Evolutionary conservation across 2,888 invertebrate species (phyloP).

Genomic region (Dione vanillae): DNA sequence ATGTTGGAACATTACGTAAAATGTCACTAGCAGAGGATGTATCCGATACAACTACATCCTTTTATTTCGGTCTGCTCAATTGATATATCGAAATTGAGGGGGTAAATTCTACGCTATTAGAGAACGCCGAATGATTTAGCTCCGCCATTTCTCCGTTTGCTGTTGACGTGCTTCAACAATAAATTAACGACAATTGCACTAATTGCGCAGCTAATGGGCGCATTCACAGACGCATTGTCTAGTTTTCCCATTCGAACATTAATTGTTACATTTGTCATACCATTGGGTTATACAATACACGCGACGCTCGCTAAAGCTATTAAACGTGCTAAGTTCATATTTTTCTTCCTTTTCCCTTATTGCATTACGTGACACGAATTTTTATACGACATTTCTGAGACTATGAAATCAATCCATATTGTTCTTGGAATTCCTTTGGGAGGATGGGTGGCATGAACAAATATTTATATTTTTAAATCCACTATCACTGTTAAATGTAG

Average conservation of each 20-base stretch:
- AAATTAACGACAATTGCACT: conserved; percentile 82
- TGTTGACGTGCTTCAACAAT: conserved; percentile 66
- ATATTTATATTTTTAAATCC: conserved; percentile 57
- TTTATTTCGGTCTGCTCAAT: conserved; percentile 20
- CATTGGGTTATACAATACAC: conserved; percentile 16
- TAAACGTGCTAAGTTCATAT: conserved; percentile 41
- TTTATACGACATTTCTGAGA: conserved; percentile 45
- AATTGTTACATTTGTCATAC: conserved; percentile 61
- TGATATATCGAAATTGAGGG: conserved; percentile 31
- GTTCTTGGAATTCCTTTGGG: conserved; percentile 51
- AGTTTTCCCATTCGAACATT: conserved; percentile 67
- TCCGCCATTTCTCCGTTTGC: conserved; percentile 52
- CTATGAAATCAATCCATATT: conserved; percentile 67
- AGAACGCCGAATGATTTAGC: conserved; percentile 51
- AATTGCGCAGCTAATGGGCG: conserved; percentile 79
- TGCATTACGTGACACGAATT: conserved; percentile 68
- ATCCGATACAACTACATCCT: conserved; percentile 16
- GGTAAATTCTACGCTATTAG: conserved; percentile 34
- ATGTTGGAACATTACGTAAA: neutral
- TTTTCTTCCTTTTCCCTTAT: conserved; percentile 57
- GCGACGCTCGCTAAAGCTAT: neutral
- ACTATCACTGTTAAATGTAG: conserved; percentile 48
- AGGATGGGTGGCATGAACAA: conserved; percentile 59
- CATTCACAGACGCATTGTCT: conserved; percentile 76
- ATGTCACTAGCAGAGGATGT: conserved; percentile 24